phyloP scores from a whole-genome alignment of 2,797 vertebrate genomes.

The Steatocranus sp. region DNA sequence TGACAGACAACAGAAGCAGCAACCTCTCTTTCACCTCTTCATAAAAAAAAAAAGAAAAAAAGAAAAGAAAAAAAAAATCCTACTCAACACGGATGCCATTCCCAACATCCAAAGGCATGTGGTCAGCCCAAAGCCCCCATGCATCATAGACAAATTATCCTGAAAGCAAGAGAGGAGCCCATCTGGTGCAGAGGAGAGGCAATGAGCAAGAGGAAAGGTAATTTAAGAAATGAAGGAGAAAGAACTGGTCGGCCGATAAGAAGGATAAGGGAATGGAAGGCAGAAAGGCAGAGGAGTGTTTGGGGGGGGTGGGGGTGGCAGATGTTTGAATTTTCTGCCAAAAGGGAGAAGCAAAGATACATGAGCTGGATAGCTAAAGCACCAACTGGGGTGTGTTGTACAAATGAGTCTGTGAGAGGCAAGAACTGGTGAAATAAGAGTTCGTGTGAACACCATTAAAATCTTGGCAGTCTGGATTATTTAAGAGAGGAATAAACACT shows the following conservation, averaged over 20 bases:
- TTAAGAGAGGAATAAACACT: neutral
- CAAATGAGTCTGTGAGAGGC: conserved; percentile 1
- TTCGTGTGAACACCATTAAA: neutral
- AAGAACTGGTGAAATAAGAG: neutral
- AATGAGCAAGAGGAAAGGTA: neutral
- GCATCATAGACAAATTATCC: conserved; percentile 30
- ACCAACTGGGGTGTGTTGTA: neutral
- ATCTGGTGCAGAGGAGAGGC: conserved; percentile 42
- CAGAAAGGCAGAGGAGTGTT: neutral
- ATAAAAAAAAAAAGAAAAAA: neutral
- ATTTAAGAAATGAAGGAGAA: conserved; percentile 42
- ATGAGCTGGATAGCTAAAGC: neutral
- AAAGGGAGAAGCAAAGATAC: neutral
- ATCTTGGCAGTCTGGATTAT: neutral
- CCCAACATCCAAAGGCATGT: conserved; percentile 43
- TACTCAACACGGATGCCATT: conserved; percentile 32
- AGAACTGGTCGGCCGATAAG: conserved; percentile 17
- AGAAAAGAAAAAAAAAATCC: neutral
- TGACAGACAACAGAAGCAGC: conserved; percentile 35
- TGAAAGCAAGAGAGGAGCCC: conserved; percentile 33
- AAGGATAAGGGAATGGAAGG: conserved; percentile 4
- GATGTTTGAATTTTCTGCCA: conserved; percentile 39
- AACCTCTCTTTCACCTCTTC: conserved; percentile 46
- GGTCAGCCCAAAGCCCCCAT: conserved; percentile 43
- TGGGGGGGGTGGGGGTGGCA: neutral